Base-by-base conservation (phyloP, 2,888 invertebrate genomes). In the Endotricha flammealis region DNA sequence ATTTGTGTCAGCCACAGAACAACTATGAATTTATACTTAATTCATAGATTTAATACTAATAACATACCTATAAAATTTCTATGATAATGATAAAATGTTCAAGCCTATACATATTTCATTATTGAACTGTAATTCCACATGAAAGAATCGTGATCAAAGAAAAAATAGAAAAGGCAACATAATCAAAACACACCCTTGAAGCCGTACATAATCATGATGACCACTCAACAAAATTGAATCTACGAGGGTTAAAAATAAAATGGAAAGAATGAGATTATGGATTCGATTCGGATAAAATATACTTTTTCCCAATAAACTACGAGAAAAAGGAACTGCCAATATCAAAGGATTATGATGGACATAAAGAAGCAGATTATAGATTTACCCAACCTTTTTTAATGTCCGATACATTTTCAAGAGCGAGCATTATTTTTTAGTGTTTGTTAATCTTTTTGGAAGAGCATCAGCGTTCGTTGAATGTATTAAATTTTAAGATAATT, bases 391-490 rank as follows among this genome's bases (percentile, higher is more conserved):
- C 16, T 20, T 4, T 20, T 20, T 20, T 20, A 20, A 7, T 7
- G 20, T 20, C n/a, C n/a, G 7, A 3, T 20, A 20, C 7, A 6
- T 6, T 20, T 20, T 7, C 6, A 20, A 20, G 4, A n/a, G 2
- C 2, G 7, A 6, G 6, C 20, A 20, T 20, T 20, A 20, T 20
- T 20, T 20, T 20, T 6, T 20, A 20, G 20, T 20, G 20, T n/a
- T 16, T 16, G 16, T 16, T 16, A 20, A 20, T 20, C 20, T n/a
- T 20, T 20, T 20, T 8, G 44, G 45, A 33, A 45, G 39, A 40
- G 42, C 28, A 44, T 34, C 48, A 48, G 47, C 5, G 6, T 28
- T 7, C 28, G 12, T 13, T 12, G n/a, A 28, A 28, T 8, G 28
- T 28, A 28, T 13, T 28, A 28, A 28, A 12, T 28, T 12, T 13